These are phyloP conservation scores for Drosophila seclusa DNA, from an alignment of 2,888 invertebrate species.

Conservation along the genomic window DNA sequence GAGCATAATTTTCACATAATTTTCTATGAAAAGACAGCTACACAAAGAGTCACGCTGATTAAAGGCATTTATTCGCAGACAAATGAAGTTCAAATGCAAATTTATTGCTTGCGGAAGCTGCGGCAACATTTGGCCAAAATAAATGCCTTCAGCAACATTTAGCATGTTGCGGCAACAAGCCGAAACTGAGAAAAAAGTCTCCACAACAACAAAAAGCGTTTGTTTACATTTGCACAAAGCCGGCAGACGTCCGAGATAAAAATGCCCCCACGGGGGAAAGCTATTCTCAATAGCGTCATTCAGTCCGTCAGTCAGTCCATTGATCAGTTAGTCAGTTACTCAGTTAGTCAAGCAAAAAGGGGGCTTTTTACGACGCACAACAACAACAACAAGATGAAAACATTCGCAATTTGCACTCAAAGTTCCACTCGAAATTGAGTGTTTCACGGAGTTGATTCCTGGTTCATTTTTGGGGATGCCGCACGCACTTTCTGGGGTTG, in stretches of 20 bases:
- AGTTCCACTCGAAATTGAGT: constrained; percentile 54
- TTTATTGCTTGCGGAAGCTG: neutral
- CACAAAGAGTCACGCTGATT: neutral
- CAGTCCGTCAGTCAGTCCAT: constrained; percentile 34
- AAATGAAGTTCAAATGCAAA: neutral
- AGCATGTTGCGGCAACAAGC: constrained; percentile 62
- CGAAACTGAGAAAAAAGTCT: constrained; percentile 43
- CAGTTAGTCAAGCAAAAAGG: constrained; percentile 12
- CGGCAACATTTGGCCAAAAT: constrained; percentile 19
- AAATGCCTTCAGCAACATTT: constrained; percentile 42
- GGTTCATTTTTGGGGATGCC: constrained; percentile 11
- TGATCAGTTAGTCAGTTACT: constrained; percentile 6
- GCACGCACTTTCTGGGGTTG: constrained; percentile 63
- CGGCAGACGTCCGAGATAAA: constrained; percentile 56
- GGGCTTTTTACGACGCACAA: constrained; percentile 54
- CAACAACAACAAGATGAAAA: constrained; percentile 18
- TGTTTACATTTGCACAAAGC: constrained; percentile 73
- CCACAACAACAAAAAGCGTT: constrained; percentile 57
- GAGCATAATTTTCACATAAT: neutral
- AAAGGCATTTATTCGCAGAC: too few relatives aligned
- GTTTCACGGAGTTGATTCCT: constrained; percentile 19
- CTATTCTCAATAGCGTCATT: constrained; percentile 40
- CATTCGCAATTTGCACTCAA: constrained; percentile 49
- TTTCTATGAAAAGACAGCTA: neutral
- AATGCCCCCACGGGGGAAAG: constrained; percentile 55